Conservation (phyloP, 2,888 invertebrate species). For the Plebejus melissa region DNA sequence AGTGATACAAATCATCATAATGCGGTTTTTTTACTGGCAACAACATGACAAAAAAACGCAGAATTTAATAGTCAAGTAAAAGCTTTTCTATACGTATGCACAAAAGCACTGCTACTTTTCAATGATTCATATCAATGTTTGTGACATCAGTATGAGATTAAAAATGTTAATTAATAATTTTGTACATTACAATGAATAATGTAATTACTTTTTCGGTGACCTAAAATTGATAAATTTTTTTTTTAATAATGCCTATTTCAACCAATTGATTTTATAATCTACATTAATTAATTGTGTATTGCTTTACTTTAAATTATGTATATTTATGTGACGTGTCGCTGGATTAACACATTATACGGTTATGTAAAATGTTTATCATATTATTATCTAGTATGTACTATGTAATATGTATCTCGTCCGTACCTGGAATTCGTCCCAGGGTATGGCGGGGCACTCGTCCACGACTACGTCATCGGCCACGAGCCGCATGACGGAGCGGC, state of each 20-base stretch:
- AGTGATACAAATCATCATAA: not conserved
- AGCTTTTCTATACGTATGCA: not conserved
- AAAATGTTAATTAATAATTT: slow-evolving; percentile 8
- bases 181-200: slow-evolving; percentile 19
- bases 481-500: slow-evolving; percentile 51
- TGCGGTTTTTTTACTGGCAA: not conserved
- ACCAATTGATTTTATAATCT: not conserved
- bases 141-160: not conserved
- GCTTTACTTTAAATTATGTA: too few species aligned
- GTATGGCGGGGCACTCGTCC: slow-evolving; percentile 92
- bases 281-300: not conserved
- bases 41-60: too few species aligned
- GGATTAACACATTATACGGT: too few species aligned
- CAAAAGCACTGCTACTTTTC: not conserved
- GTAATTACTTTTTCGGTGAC: slow-evolving; percentile 13
- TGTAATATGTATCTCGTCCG: slow-evolving; percentile 32
- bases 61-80: too few species aligned
- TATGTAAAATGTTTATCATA: too few species aligned
- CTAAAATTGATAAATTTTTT: slow-evolving; percentile 18
- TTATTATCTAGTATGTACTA: too few species aligned
- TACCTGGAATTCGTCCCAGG: slow-evolving; percentile 97
- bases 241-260: not conserved
- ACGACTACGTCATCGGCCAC: slow-evolving; percentile 81
- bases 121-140: slow-evolving; percentile 14
- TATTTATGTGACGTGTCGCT: too few species aligned